Conservation (phyloP, 2,797 vertebrate species). For the Sebastes wilsoni region DNA sequence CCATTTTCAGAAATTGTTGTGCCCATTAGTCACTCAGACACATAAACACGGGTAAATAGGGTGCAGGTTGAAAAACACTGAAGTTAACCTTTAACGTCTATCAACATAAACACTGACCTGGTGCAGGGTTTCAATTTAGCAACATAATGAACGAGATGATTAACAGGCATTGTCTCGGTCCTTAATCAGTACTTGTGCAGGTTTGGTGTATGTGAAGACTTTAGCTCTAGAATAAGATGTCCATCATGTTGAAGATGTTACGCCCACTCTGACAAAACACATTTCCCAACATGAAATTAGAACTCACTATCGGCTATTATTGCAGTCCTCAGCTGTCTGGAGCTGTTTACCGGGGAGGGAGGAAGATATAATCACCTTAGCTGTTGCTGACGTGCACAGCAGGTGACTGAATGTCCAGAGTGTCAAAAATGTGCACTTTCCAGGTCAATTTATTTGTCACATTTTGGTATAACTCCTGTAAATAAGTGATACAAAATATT, state of each 20-base stretch:
- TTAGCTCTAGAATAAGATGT: slow-evolving; percentile 30
- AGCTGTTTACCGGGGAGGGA: slow-evolving; percentile 19
- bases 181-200: neutral
- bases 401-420: neutral
- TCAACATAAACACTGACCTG: slow-evolving; percentile 1
- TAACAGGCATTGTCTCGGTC: slow-evolving; percentile 14
- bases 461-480: neutral
- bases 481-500: neutral
- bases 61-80: neutral
- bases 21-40: neutral
- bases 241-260: slow-evolving; percentile 36
- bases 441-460: neutral
- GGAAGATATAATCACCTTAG: slow-evolving; percentile 18
- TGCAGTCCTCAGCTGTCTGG: slow-evolving; percentile 38
- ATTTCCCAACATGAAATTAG: slow-evolving; percentile 57
- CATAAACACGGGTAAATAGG: neutral
- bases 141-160: slow-evolving; percentile 6
- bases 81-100: neutral
- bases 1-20: neutral
- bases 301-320: slow-evolving; percentile 35
- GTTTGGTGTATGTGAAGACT: slow-evolving; percentile 5
- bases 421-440: neutral
- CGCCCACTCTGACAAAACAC: slow-evolving; percentile 58
- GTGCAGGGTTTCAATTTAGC: slow-evolving; percentile 6
- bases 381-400: neutral